phyloP scores from a whole-genome alignment of 2,888 invertebrate species.

The Lacanobia oleracea region DNA sequence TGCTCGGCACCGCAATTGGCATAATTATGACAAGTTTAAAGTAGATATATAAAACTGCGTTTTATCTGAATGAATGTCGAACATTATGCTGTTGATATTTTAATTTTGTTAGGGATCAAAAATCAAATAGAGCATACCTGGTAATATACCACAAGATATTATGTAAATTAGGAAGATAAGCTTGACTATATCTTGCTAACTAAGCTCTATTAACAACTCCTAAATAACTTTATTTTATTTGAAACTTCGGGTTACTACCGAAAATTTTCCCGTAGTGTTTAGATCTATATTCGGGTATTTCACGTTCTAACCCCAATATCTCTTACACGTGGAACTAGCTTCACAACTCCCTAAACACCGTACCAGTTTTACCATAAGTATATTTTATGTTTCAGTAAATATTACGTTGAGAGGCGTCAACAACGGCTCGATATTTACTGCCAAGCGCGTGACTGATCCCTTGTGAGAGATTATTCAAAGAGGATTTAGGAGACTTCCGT shows the following conservation, averaged over 20 bases:
- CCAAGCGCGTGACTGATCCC: conserved; percentile 40
- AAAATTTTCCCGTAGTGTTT: conserved; percentile 2
- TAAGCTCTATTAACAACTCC: background rate
- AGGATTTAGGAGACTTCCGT: conserved; percentile 42
- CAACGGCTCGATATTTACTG: conserved; percentile 52
- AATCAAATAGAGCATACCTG: background rate
- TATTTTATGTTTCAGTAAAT: conserved; percentile 28
- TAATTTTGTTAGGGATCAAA: background rate
- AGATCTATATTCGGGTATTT: background rate
- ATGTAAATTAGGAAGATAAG: background rate
- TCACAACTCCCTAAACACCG: conserved; percentile 1
- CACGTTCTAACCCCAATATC: background rate
- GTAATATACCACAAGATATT: background rate
- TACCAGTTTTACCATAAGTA: conserved; percentile 23
- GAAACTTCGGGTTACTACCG: background rate
- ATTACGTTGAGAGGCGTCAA: conserved; percentile 40
- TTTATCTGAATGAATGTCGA: background rate
- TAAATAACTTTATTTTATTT: background rate
- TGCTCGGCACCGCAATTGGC: background rate
- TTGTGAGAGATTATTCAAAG: conserved; percentile 44
- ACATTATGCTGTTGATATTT: background rate
- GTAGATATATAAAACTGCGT: conserved; percentile 1
- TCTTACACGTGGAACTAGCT: background rate
- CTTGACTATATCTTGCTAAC: background rate
- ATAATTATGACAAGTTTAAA: background rate